Percentiles rank a stretch among this genome's conserved stretches.
These are phyloP conservation scores for Misgurnus mizolepis DNA, from an alignment of 2,113 vertebrate species.

Conservation along the genomic window DNA sequence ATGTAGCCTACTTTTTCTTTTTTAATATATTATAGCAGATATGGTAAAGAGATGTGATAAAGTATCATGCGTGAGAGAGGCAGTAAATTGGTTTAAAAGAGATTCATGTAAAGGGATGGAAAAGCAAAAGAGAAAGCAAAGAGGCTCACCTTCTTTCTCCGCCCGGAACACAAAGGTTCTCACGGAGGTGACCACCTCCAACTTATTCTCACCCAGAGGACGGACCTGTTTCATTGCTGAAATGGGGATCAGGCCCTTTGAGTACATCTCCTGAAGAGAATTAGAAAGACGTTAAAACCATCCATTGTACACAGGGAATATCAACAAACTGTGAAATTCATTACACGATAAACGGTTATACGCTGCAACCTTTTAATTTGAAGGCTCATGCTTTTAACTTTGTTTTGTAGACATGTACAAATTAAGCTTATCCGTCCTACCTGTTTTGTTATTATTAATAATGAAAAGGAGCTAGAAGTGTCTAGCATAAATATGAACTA, in stretches of 20 bases:
- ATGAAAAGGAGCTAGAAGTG: neutral
- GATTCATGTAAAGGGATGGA: slow-evolving; percentile 36
- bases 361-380: neutral
- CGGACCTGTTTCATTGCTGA: slow-evolving; percentile 82
- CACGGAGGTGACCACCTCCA: slow-evolving; percentile 88
- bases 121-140: slow-evolving; percentile 36
- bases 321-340: neutral
- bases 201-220: slow-evolving; percentile 88
- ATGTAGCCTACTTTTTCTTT: slow-evolving; percentile 55
- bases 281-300: slow-evolving; percentile 37
- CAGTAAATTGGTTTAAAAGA: slow-evolving; percentile 23
- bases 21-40: slow-evolving; percentile 38
- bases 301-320: neutral
- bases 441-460: too few species aligned
- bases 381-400: neutral
- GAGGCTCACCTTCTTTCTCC: slow-evolving; percentile 88
- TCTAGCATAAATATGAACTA: neutral
- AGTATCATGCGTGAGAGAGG: slow-evolving; percentile 10
- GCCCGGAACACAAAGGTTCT: slow-evolving; percentile 90
- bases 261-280: slow-evolving; percentile 88
- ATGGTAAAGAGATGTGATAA: neutral
- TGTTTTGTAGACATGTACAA: too few species aligned
- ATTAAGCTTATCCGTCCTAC: too few species aligned
- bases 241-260: slow-evolving; percentile 90
- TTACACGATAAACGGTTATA: neutral